Evolutionary conservation across 1,140 invertebrate genomes (phyloP), one percentile per base, ranked within the genome.

Genomic region (Conopomorpha cramerella): DNA sequence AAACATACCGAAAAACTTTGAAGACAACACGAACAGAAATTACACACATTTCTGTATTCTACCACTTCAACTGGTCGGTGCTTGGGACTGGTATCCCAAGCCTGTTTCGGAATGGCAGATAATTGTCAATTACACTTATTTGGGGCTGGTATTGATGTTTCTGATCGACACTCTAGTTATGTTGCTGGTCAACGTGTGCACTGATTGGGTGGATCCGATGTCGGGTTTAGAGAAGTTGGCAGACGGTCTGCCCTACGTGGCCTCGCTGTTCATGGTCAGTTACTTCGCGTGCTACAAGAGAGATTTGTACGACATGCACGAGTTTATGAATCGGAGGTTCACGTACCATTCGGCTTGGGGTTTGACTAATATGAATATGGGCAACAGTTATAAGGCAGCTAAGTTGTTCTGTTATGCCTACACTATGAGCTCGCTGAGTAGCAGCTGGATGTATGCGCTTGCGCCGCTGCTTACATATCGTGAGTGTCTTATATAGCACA

Each of bases 301-400:
- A 2, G 49, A 66, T 2, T 34, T 74, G 26, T 68, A 70, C n/a
- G 53, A 56, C 0, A 37, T 74, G 2, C 28, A 52, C 0, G 35
- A 47, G 6, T 71, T 34, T 43, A 64, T 71, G 53, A 53, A 62
- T 15, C 15, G 11, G 1, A 56, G 60, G 32, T 74, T 72, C 34
- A 59, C 55, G 39, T 62, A 52, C 43, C 47, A 51, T 18, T 72
- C 70, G 1, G 63, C 61, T 3, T 43, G 51, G 13, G 67, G 70
- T 0, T 35, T 74, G 6, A 66, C 66, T 0, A 70, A 72, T 39
- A 74, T 68, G 63, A 72, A 59, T 1, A 74, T 74, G 70, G 3
- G 32, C 30, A 28, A 40, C 2, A 63, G 67, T 30, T 74, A 63
- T n/a, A 34, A 34, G 3, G 43, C 41, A 0, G 67, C 70, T 6